These are phyloP conservation scores for Andrena bucephala DNA, from an alignment of 2,888 invertebrate species.

Conservation along the genomic window DNA sequence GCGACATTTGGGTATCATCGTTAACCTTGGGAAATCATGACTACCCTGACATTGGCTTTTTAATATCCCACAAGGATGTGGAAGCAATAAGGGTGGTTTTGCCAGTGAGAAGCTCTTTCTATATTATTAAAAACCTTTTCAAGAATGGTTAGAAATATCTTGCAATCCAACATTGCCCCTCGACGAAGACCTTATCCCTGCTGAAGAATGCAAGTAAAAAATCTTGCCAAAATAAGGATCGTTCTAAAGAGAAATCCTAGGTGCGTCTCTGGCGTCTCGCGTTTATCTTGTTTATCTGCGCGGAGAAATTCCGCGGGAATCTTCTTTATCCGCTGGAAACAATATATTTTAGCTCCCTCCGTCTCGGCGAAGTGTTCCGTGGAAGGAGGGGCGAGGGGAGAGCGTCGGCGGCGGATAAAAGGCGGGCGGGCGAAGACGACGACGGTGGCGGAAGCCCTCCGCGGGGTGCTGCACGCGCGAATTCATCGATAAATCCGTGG, in stretches of 20 bases:
- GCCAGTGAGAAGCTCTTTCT: too few species aligned
- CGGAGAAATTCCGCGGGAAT: conserved; percentile 12
- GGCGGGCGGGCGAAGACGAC: not conserved
- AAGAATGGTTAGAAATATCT: too few species aligned
- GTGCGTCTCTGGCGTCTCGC: not conserved
- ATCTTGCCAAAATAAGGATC: not conserved
- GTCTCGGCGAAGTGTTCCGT: not conserved
- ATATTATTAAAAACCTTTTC: too few species aligned
- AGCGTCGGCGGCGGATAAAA: not conserved
- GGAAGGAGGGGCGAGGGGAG: not conserved
- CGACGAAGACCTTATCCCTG: too few species aligned
- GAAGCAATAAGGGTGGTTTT: too few species aligned
- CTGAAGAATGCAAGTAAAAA: not conserved
- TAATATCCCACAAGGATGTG: too few species aligned
- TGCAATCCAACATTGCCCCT: too few species aligned
- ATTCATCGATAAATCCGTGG: conserved; percentile 65
- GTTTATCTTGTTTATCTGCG: conserved; percentile 28
- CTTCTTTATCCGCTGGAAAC: conserved; percentile 14
- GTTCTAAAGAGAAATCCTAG: not conserved
- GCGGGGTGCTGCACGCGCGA: conserved; percentile 33
- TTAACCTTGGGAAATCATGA: too few species aligned
- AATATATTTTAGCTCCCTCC: conserved; percentile 3
- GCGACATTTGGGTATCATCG: too few species aligned
- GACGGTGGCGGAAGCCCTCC: not conserved
- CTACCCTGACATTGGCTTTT: too few species aligned